Evolutionary conservation across 2,797 vertebrate genomes (phyloP).

Genomic region (Bradypodion ventrale): DNA sequence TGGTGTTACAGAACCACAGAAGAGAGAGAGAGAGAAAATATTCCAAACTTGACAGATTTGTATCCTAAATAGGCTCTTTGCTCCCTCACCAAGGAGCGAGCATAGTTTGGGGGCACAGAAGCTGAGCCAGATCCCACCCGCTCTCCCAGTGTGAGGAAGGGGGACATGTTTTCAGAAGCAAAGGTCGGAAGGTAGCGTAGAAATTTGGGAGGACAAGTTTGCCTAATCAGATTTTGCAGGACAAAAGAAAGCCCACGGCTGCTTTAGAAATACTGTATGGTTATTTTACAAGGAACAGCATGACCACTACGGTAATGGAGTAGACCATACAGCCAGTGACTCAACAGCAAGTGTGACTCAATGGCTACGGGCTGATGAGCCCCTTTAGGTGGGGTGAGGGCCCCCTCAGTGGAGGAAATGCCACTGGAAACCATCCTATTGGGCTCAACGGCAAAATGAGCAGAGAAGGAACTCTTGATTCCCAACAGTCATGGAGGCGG

Average conservation of each 20-base stretch:
- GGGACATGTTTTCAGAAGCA: background rate
- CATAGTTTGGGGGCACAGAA: conserved; percentile 40
- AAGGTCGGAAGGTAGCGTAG: conserved; percentile 9
- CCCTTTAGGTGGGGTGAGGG: no score
- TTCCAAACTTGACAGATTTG: conserved; percentile 80
- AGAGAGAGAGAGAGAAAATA: conserved; percentile 63
- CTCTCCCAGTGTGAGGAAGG: background rate
- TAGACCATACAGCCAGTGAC: no score
- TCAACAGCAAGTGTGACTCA: no score
- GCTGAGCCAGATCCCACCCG: conserved; percentile 23
- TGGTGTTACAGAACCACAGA: conserved; percentile 66
- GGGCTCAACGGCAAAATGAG: no score
- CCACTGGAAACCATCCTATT: no score
- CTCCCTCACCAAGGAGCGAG: conserved; percentile 60
- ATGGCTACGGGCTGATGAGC: no score
- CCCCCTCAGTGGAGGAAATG: no score
- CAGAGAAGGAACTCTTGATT: no score
- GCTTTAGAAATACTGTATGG: background rate
- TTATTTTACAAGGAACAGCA: background rate
- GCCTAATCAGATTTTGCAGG: background rate
- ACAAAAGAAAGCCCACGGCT: background rate
- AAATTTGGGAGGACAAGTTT: background rate
- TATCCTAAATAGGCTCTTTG: conserved; percentile 72
- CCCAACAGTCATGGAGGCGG: no score
- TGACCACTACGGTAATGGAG: no score